These are phyloP conservation scores for Lipophrys pholis DNA, from an alignment of 2,113 vertebrate species.

Conservation along the genomic window DNA sequence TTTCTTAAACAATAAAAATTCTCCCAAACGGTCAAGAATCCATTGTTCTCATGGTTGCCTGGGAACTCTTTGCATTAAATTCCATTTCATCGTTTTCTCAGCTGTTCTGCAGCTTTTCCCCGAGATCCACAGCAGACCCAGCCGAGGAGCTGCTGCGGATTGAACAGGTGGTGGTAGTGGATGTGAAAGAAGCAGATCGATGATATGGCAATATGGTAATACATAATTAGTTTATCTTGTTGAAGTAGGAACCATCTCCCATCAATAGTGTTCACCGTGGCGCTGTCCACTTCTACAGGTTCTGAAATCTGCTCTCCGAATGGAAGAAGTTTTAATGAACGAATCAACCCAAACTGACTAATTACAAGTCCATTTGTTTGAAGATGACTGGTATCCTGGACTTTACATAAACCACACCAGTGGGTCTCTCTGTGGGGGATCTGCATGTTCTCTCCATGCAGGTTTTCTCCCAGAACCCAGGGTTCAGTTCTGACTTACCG, in stretches of 20 bases:
- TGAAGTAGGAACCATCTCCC: neutral
- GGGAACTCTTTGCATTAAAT: constrained; percentile 13
- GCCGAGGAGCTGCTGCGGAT: neutral
- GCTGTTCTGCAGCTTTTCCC: neutral
- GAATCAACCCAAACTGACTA: neutral
- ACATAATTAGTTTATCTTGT: constrained; percentile 2
- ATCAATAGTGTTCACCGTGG: neutral
- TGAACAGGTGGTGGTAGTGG: too few relatives aligned
- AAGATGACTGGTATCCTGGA: too few relatives aligned
- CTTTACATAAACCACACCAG: too few relatives aligned
- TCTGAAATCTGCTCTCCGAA: constrained; percentile 35
- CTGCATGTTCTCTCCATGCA: too few relatives aligned
- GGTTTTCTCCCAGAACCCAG: too few relatives aligned
- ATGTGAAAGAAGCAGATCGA: neutral
- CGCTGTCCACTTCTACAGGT: constrained; percentile 36
- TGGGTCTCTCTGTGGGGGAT: too few relatives aligned
- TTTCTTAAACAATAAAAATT: too few relatives aligned
- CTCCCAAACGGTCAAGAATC: too few relatives aligned
- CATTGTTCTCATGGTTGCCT: neutral
- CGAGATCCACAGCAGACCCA: neutral
- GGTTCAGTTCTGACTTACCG: too few relatives aligned
- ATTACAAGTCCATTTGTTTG: too few relatives aligned
- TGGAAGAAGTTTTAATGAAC: neutral
- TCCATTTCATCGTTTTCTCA: neutral
- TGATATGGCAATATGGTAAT: too few relatives aligned